Evolutionary conservation across 2,797 vertebrate species (phyloP), one percentile per base, ranked within the genome.

Genomic region (Muraenolepis orangiensis): DNA sequence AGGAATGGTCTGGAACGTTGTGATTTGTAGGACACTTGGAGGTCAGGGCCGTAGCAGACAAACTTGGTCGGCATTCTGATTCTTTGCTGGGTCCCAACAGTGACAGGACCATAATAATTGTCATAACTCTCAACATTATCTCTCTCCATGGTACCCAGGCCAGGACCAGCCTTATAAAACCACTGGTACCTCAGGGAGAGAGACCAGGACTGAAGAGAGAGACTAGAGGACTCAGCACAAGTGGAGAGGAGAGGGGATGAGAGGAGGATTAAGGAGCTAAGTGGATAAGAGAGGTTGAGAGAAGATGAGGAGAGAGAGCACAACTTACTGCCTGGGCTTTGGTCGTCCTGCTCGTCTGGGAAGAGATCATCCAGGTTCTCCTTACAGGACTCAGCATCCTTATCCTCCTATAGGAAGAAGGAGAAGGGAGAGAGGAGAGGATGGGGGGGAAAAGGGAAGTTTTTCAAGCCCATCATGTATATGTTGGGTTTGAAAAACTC

Each of bases 341-440:
- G 90, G 46, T 99, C 98, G 79, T 99, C 97, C 34, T 99, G 97
- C 26, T 99, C 98, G 0, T 98, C 98, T 0, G 97, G 97, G 89
- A 99, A 99, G 32, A 99, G 95, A 83, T 99, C 97, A 34, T 99
- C 98, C 89, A 99, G 90, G 34, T 95, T 95, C 85, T 98, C 97
- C 88, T 98, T 98, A 6, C 93, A 86, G 29, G 94, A 89, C 31
- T 98, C 96, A 0, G 95, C 90, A 68, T 98, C 96, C 79, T 99
- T 99, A 87, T 99, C 98, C 87, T 99, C 98, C 95, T 99, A 88
- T 77, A 89, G 84, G 57, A 11, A 18, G 23, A 68, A 7, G 73
- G 29, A 30, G 16, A 12, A 6, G 57, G 1, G 16, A 46, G 32
- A 74, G 28, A 32, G 12, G 16, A 46, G 29, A 18, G 28, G 38